Percentiles rank a stretch among this genome's conserved stretches.
phyloP scores from a whole-genome alignment of 2,113 vertebrate genomes.

The Cinclus mexicanus region DNA sequence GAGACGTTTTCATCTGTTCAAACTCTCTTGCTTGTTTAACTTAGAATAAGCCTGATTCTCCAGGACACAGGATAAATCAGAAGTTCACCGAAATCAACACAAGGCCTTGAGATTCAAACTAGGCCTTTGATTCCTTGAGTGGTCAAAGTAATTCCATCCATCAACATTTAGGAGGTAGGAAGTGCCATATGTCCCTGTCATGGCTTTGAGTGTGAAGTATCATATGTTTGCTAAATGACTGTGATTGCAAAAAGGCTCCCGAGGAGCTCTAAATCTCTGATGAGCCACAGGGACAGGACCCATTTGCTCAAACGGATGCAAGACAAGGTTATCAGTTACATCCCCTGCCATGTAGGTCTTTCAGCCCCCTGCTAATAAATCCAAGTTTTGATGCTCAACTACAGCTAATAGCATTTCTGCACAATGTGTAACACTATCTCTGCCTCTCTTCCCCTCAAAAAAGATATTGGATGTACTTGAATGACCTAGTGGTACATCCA shows the following conservation, averaged over 20 bases:
- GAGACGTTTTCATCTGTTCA: background rate
- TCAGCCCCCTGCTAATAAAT: slow-evolving; percentile 25
- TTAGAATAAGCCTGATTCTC: background rate
- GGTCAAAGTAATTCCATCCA: background rate
- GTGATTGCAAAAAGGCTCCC: slow-evolving; percentile 1
- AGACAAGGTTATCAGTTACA: slow-evolving; percentile 52
- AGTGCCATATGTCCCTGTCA: background rate
- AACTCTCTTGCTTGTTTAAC: background rate
- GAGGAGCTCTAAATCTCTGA: slow-evolving; percentile 16
- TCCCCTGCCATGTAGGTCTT: slow-evolving; percentile 9
- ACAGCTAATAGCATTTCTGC: slow-evolving; percentile 39
- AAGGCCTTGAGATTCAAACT: background rate
- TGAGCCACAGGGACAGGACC: background rate
- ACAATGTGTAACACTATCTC: slow-evolving; percentile 25
- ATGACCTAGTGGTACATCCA: slow-evolving; percentile 5
- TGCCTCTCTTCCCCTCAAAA: slow-evolving; percentile 22
- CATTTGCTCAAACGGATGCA: background rate
- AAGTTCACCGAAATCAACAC: background rate
- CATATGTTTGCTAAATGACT: slow-evolving; percentile 45
- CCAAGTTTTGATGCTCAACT: slow-evolving; percentile 16
- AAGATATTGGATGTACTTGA: slow-evolving; percentile 36
- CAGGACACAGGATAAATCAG: background rate
- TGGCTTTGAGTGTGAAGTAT: slow-evolving; percentile 4
- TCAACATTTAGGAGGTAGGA: background rate
- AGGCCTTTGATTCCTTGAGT: background rate